Evolutionary conservation across 2,113 vertebrate species (phyloP).

Genomic region (Ciconia stormi): DNA sequence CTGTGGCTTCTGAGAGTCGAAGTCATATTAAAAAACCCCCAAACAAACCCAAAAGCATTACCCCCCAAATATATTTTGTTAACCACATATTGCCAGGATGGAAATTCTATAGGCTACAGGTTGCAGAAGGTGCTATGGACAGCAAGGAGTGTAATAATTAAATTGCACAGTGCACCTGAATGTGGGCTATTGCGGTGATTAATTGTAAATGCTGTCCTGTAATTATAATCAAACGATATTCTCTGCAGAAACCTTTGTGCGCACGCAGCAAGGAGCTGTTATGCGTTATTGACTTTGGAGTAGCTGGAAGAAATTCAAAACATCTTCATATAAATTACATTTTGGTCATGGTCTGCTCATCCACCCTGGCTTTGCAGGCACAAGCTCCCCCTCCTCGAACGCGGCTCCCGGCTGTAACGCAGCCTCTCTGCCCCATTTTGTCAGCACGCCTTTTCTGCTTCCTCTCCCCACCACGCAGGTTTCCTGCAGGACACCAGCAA

Average conservation of each 20-base stretch:
- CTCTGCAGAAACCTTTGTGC: neutral
- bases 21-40: neutral
- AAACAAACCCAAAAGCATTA: neutral
- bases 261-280: slow-evolving; percentile 8
- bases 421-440: neutral
- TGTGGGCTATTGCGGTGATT: slow-evolving; percentile 9
- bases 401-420: neutral
- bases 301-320: slow-evolving; percentile 31
- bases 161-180: slow-evolving; percentile 1
- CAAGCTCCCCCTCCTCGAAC: neutral
- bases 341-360: slow-evolving; percentile 42
- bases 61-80: neutral
- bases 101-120: neutral
- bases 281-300: slow-evolving; percentile 3
- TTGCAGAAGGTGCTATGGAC: neutral
- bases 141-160: neutral
- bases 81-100: neutral
- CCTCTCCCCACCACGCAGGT: neutral
- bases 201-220: slow-evolving; percentile 24
- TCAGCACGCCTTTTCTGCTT: neutral
- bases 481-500: neutral
- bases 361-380: neutral
- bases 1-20: neutral
- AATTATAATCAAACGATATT: slow-evolving; percentile 2
- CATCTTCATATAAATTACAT: slow-evolving; percentile 38